Evolutionary conservation across 1,140 invertebrate species (phyloP).

Genomic region (Philaenus spumarius): DNA sequence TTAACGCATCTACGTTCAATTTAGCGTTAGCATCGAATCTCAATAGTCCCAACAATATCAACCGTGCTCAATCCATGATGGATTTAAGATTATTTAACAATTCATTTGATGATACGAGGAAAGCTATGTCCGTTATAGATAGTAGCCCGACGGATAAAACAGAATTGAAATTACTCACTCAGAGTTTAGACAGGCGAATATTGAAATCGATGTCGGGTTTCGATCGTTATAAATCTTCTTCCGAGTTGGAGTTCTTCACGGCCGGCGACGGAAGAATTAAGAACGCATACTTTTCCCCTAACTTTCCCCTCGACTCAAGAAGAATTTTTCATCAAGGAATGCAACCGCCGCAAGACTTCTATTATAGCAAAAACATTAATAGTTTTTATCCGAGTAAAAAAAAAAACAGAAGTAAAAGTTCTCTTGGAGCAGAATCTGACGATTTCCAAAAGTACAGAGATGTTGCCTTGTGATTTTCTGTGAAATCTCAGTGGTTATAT

Average conservation of each 20-base stretch:
- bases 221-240: neutral
- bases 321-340: neutral
- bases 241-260: neutral
- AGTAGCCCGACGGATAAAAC: neutral
- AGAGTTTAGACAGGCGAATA: slow-evolving; percentile 8
- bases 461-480: neutral
- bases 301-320: neutral
- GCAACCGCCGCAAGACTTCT: neutral
- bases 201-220: neutral
- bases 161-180: neutral
- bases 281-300: slow-evolving; percentile 2
- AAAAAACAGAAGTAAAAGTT: slow-evolving; percentile 2
- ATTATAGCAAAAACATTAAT: slow-evolving; percentile 7
- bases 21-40: neutral
- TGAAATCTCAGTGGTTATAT: too few relatives aligned
- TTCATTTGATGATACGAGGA: neutral
- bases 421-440: slow-evolving; percentile 2
- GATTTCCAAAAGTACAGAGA: slow-evolving; percentile 14
- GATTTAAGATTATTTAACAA: neutral
- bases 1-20: slow-evolving; percentile 22
- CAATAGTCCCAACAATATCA: neutral
- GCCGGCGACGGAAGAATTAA: neutral
- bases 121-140: slow-evolving; percentile 4
- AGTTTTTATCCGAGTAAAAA: neutral
- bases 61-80: neutral